Base-by-base conservation (phyloP, 2,113 vertebrate genomes). In the Crotalus helleri region DNA sequence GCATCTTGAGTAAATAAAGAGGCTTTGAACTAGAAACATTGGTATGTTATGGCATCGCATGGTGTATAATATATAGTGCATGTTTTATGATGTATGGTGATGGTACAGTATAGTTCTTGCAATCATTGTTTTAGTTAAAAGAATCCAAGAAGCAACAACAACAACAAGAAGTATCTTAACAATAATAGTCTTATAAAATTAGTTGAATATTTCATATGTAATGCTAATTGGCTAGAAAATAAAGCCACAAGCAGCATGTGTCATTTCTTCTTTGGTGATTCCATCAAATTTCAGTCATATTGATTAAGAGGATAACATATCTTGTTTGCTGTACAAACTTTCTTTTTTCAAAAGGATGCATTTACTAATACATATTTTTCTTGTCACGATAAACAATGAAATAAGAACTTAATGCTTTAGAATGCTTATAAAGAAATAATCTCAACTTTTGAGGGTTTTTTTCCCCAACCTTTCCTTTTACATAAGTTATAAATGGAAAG, bases 401-500 rank as follows among this genome's bases (percentile, higher is more conserved):
- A 5, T 91, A 49, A 0, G 69, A 88, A 1, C 85, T 91, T 95
- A 57, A 92, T 94, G 12, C 29, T 92, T 74, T 26, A 88, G 88
- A 33, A 86, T 89, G 15, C 87, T 93, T 8, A 9, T 87, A 39
- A 90, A 91, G 26, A 88, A 59, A 39, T 44, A 49, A 15, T 5
- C 74, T 94, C 93, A 3, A 55, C 91, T 90, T 93, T 94, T 81
- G 49, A 51, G 49, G 93, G 91, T 55, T n/a, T 46, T 92, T 96
- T 96, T 91, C 94, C 95, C 96, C 96, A 51, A 54, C 19, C 96
- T 97, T 94, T 97, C 49, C 15, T 87, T 21, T 15, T 59, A 46
- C 1, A 21, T 90, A 93, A 97, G 96, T 97, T 95, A 95, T 96
- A 85, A 90, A 94, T 46, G 97, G 98, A 94, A 98, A 98, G 97